phyloP scores from a whole-genome alignment of 2,888 invertebrate genomes.

The Nebria salina region DNA sequence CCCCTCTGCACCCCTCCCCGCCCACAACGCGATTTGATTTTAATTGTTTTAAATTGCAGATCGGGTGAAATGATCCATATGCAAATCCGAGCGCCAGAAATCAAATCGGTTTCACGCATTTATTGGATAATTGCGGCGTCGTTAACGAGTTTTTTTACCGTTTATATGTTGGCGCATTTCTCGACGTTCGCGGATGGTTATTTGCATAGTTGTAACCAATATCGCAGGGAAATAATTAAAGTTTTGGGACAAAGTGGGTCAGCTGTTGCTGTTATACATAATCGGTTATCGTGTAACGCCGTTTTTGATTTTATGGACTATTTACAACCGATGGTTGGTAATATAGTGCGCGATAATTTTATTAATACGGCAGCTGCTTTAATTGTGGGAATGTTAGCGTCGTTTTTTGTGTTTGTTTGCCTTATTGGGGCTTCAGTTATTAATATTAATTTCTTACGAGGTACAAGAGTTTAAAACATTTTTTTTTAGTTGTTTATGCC shows the following conservation, averaged over 20 bases:
- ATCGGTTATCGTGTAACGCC: conserved; percentile 76
- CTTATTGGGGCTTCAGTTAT: conserved; percentile 55
- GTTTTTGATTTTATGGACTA: conserved; percentile 88
- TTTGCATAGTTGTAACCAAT: conserved; percentile 79
- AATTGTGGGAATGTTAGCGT: conserved; percentile 71
- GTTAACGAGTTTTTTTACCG: conserved; percentile 69
- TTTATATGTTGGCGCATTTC: conserved; percentile 76
- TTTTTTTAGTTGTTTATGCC: neutral
- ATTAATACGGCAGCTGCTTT: conserved; percentile 79
- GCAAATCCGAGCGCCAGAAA: conserved; percentile 68
- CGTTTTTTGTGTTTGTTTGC: conserved; percentile 61
- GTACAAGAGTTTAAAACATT: neutral
- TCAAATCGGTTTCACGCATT: conserved; percentile 68
- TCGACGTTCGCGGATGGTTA: conserved; percentile 78
- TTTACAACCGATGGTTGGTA: conserved; percentile 73
- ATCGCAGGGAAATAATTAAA: conserved; percentile 73
- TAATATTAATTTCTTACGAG: conserved; percentile 55
- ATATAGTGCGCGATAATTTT: conserved; percentile 71
- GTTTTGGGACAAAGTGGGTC: conserved; percentile 67
- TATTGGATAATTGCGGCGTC: conserved; percentile 77
- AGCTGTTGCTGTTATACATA: conserved; percentile 69
- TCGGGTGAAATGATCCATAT: conserved; percentile 75
- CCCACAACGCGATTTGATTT: neutral
- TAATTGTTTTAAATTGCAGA: conserved; percentile 57
- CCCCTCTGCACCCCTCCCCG: no score